A percentile compares a stretch with the other conserved stretches of the same genome.
phyloP scores from a whole-genome alignment of 1,140 invertebrate genomes.

The Cydia splendana region DNA sequence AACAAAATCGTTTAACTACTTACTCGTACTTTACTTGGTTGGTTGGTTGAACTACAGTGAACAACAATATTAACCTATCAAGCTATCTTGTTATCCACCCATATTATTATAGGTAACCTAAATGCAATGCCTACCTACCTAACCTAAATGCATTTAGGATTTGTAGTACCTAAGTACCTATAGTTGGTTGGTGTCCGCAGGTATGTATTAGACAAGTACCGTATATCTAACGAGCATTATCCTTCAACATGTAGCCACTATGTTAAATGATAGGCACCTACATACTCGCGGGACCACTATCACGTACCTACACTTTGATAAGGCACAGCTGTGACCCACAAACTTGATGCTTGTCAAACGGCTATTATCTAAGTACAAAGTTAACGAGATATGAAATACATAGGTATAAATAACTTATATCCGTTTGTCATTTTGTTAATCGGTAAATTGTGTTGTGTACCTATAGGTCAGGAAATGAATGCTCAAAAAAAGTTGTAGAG shows the following conservation, averaged over 20 bases:
- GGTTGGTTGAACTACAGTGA: no score
- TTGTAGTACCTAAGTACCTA: no score
- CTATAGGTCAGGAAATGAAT: no score
- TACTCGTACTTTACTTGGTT: no score
- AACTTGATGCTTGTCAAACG: constrained; percentile 37
- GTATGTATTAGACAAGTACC: not conserved
- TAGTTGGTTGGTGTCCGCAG: no score
- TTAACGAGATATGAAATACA: not conserved
- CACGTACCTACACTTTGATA: constrained; percentile 54
- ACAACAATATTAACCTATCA: no score
- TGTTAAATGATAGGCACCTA: constrained; percentile 22
- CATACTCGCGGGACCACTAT: constrained; percentile 48
- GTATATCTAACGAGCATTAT: not conserved
- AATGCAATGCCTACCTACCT: no score
- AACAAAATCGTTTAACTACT: no score
- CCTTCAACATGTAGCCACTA: constrained; percentile 7
- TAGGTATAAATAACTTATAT: not conserved
- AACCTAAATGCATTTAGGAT: no score
- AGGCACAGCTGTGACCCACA: constrained; percentile 73
- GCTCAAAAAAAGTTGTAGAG: no score
- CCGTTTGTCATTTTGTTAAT: not conserved
- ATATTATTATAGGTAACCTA: no score
- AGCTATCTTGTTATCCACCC: no score
- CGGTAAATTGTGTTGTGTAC: not conserved
- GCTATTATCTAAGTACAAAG: constrained; percentile 20